Conservation (phyloP, 2,797 vertebrate species). For the Melanotaenia boesemani region DNA sequence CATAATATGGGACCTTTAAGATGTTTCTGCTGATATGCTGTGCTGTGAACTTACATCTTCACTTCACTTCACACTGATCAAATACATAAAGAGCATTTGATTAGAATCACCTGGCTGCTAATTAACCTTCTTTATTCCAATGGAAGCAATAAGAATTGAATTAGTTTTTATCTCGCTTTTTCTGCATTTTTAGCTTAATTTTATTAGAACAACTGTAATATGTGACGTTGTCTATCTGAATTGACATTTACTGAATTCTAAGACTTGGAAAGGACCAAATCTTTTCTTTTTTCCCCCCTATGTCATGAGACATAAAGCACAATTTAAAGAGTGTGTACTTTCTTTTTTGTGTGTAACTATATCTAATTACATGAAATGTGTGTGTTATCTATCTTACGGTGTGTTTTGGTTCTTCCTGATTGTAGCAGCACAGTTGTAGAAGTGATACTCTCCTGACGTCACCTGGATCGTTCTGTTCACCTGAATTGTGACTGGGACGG, state of each 20-base stretch:
- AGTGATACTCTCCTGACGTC: slow-evolving; percentile 87
- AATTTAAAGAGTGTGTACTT: background rate
- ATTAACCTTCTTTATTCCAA: no score
- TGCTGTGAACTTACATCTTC: no score
- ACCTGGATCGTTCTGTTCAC: slow-evolving; percentile 78
- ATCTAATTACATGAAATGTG: background rate
- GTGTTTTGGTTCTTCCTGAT: slow-evolving; percentile 87
- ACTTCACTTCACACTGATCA: no score
- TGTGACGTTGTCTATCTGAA: background rate
- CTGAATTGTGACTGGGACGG: slow-evolving; percentile 82
- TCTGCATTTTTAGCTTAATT: no score
- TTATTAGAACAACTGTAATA: no score
- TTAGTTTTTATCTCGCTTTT: no score
- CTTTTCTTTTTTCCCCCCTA: background rate
- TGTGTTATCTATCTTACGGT: slow-evolving; percentile 86
- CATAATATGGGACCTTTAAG: no score
- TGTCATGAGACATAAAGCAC: no score
- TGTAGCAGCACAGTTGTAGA: slow-evolving; percentile 93
- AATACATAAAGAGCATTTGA: no score
- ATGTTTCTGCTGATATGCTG: no score
- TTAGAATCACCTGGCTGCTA: no score
- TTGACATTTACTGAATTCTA: background rate
- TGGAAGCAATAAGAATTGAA: no score
- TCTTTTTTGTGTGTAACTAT: background rate
- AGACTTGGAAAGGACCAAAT: background rate